phyloP scores from a whole-genome alignment of 2,797 vertebrate genomes.

The Balearica regulorum region DNA sequence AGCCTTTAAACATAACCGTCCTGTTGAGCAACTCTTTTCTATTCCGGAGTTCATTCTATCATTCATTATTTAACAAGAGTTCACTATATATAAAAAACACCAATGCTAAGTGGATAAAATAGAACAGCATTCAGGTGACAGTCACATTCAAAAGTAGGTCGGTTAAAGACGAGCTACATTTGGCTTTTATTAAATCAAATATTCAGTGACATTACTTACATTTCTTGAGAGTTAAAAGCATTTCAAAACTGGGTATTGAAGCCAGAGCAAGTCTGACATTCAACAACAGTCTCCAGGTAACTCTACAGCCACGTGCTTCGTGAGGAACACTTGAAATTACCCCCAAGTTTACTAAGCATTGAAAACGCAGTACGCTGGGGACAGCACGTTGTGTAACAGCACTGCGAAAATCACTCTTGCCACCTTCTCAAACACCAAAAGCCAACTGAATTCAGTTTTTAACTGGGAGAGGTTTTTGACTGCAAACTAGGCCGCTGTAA shows the following conservation, averaged over 20 bases:
- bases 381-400: accelerated
- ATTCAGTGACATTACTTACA: background rate
- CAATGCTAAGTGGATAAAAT: accelerated
- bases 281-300: accelerated
- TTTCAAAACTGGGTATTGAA: accelerated
- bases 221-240: background rate
- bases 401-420: accelerated
- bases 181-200: background rate
- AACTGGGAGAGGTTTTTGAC: accelerated
- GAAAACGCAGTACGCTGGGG: accelerated
- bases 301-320: accelerated
- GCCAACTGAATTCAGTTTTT: accelerated
- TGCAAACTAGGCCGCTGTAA: accelerated
- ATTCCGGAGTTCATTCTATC: background rate
- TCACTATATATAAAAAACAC: accelerated
- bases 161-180: background rate
- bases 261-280: accelerated
- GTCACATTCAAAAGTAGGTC: background rate
- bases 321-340: accelerated
- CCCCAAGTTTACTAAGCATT: accelerated
- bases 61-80: background rate
- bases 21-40: background rate
- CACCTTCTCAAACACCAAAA: accelerated
- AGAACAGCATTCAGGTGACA: background rate
- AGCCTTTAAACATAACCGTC: background rate